Conservation (phyloP, 2,888 invertebrate genomes). For the Xanthorhoe spadicearia region DNA sequence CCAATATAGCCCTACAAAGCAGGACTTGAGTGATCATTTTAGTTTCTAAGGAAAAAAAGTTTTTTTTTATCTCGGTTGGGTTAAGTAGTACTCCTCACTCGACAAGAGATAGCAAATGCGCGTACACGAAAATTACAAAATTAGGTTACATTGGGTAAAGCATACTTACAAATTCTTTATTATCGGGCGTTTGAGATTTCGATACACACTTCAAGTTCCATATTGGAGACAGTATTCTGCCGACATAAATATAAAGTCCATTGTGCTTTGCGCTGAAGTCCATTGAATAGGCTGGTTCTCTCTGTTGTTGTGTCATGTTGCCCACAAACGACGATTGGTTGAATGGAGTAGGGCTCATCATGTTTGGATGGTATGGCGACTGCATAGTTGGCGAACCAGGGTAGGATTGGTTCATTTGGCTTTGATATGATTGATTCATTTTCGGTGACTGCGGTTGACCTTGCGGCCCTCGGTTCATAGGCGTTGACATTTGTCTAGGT, state of each 20-base stretch:
- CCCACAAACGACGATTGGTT: slow-evolving; percentile 72
- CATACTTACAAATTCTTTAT: slow-evolving; percentile 84
- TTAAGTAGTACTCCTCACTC: no score
- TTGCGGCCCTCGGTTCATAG: slow-evolving; percentile 74
- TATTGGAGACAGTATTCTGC: slow-evolving; percentile 93
- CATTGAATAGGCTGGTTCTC: slow-evolving; percentile 69
- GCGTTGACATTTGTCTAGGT: slow-evolving; percentile 80
- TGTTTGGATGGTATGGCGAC: slow-evolving; percentile 67
- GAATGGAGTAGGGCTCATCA: slow-evolving; percentile 66
- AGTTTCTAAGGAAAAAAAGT: no score
- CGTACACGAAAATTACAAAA: not conserved
- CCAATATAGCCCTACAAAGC: no score
- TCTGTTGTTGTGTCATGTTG: slow-evolving; percentile 70
- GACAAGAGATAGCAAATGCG: no score
- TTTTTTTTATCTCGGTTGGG: no score
- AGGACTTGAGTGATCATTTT: no score
- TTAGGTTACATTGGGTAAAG: slow-evolving; percentile 5
- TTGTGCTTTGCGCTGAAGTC: slow-evolving; percentile 92
- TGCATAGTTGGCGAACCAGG: slow-evolving; percentile 64
- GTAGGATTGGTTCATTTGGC: slow-evolving; percentile 68
- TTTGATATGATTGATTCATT: slow-evolving; percentile 71
- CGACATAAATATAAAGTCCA: slow-evolving; percentile 95
- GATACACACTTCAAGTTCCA: slow-evolving; percentile 93
- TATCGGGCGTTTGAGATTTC: slow-evolving; percentile 78
- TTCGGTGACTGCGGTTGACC: slow-evolving; percentile 65